phyloP scores from a whole-genome alignment of 1,140 invertebrate genomes.

The Apis cerana region DNA sequence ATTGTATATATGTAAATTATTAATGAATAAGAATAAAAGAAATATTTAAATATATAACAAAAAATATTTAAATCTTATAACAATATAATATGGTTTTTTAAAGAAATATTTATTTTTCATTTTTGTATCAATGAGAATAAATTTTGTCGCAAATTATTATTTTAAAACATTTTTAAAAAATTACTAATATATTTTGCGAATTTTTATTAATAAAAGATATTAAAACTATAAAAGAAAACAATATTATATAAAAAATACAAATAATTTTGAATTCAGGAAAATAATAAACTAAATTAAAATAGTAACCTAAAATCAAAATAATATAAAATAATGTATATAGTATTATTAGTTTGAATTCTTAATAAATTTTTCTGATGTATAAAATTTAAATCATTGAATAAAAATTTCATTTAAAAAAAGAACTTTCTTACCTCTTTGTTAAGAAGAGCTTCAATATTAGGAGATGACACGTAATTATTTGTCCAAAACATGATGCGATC shows the following conservation, averaged over 20 bases:
- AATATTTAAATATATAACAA: neutral
- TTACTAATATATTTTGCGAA: neutral
- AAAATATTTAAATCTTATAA: neutral
- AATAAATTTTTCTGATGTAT: neutral
- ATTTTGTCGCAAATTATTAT: neutral
- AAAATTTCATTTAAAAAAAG: neutral
- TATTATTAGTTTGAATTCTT: neutral
- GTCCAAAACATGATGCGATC: conserved; percentile 89
- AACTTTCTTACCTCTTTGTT: conserved; percentile 85
- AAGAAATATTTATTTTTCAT: neutral
- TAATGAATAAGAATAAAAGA: neutral
- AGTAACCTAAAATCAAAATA: too few relatives aligned
- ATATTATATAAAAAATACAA: neutral
- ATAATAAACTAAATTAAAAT: conserved; percentile 28
- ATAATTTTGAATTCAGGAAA: conserved; percentile 12
- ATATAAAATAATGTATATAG: conserved; percentile 27
- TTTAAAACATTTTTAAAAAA: neutral
- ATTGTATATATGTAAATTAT: too few relatives aligned
- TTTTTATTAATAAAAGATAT: neutral
- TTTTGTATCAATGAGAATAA: too few relatives aligned
- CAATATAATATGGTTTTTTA: neutral
- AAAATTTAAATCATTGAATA: neutral
- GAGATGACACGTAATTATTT: conserved; percentile 86
- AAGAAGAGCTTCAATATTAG: conserved; percentile 88
- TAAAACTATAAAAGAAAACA: neutral